phyloP scores from a whole-genome alignment of 2,888 invertebrate genomes.

The Agrochola lota region DNA sequence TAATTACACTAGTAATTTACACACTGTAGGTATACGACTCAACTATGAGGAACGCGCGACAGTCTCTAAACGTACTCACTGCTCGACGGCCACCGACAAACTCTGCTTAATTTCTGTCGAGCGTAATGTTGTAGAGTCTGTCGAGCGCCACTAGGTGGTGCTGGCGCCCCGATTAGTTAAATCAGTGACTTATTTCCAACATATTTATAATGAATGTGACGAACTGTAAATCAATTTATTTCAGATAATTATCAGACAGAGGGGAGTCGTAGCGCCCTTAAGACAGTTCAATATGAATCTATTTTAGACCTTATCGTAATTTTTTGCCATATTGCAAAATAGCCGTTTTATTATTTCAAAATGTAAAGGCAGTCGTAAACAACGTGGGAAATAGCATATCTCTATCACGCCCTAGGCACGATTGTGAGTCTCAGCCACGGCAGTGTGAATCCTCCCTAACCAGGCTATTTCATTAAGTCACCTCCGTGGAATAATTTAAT shows the following conservation, averaged over 20 bases:
- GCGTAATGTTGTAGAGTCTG: too few species aligned
- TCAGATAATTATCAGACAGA: background rate
- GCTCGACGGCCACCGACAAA: too few species aligned
- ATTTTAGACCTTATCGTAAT: too few species aligned
- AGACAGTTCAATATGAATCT: background rate
- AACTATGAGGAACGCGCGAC: too few species aligned
- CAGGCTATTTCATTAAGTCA: slow-evolving; percentile 86
- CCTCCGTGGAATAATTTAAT: slow-evolving; percentile 88
- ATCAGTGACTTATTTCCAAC: too few species aligned
- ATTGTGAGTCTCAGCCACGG: background rate
- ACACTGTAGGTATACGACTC: too few species aligned
- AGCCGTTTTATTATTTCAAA: background rate
- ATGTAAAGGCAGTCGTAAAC: background rate
- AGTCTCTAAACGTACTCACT: too few species aligned
- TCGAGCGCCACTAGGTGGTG: too few species aligned
- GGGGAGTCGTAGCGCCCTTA: background rate
- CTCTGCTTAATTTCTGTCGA: too few species aligned
- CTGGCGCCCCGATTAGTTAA: too few species aligned
- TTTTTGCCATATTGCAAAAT: background rate
- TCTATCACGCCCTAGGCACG: too few species aligned
- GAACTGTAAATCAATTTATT: background rate
- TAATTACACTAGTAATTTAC: too few species aligned
- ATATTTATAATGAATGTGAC: background rate
- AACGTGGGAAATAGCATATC: background rate
- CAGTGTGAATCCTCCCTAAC: slow-evolving; percentile 73